A percentile compares a stretch with the other conserved stretches of the same genome.
phyloP scores from a whole-genome alignment of 2,113 vertebrate species.

The Silurus glanis region DNA sequence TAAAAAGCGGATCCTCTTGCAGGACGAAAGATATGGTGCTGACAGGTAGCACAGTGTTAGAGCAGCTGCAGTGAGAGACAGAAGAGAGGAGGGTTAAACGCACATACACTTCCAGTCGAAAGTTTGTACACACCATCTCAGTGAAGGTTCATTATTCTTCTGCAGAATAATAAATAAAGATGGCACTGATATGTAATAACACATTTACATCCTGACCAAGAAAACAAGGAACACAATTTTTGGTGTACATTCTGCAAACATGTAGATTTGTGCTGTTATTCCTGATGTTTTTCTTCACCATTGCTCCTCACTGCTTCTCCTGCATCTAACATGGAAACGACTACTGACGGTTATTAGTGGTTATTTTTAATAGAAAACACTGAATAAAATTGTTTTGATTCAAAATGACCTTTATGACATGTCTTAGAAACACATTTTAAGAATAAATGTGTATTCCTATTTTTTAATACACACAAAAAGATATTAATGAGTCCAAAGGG shows the following conservation, averaged over 20 bases:
- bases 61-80: slow-evolving; percentile 39
- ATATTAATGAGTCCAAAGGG: not conserved
- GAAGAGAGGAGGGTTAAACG: slow-evolving; percentile 27
- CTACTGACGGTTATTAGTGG: not conserved
- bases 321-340: not conserved
- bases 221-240: not conserved
- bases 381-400: not conserved
- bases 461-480: too few species aligned
- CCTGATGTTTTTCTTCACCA: not conserved
- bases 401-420: not conserved
- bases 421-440: too few species aligned
- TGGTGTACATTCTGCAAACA: not conserved
- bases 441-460: too few species aligned
- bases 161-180: not conserved
- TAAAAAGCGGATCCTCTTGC: slow-evolving; percentile 64
- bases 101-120: not conserved
- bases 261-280: not conserved
- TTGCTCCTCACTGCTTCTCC: not conserved
- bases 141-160: not conserved
- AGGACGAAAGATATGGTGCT: slow-evolving; percentile 27
- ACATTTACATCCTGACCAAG: not conserved
- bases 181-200: not conserved
- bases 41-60: slow-evolving; percentile 62
- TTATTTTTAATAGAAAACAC: not conserved
- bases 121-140: not conserved